Evolutionary conservation across 2,113 vertebrate species (phyloP), one percentile per base, ranked within the genome.

Genomic region (Coryphaenoides rupestris): DNA sequence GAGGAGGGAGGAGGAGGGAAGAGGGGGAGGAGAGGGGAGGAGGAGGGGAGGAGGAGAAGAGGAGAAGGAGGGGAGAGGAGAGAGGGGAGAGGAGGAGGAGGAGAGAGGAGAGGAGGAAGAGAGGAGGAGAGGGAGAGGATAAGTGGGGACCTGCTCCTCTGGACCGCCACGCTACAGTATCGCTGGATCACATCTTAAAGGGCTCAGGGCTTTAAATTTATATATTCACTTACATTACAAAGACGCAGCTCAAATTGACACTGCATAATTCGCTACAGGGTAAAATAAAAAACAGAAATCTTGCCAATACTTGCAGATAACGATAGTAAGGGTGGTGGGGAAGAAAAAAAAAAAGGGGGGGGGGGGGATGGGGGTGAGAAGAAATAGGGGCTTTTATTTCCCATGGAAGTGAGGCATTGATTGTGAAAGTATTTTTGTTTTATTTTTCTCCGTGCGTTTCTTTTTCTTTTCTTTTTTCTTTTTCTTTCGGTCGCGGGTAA

Each of bases 211-310:
- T 81, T 90, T 76, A 86, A 78, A 78, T 82, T 79, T 88, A 87
- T 86, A n/a, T n/a, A n/a, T n/a, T n/a, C n/a, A n/a, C n/a, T n/a
- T 83, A 63, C 80, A 89, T 89, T n/a, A n/a, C 81, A 93, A 89
- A 92, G 79, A 84, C 21, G 17, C 46, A 53, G 87, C 86, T n/a
- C n/a, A 92, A 91, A 90, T 89, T 90, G 59, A n/a, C 86, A 91
- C 84, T n/a, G n/a, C 75, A 72, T 92, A 92, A 92, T 89, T 91
- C 77, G 86, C n/a, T n/a, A n/a, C n/a, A n/a, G 83, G 88, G 90
- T 81, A 68, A n/a, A n/a, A n/a, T n/a, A n/a, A 9, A 33, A 9
- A 33, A 33, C 67, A 63, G 19, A 84, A 75, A 91, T 90, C 90
- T 79, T 87, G 85, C 88, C 81, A 84, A 75, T 74, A 64, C 81